phyloP scores from a whole-genome alignment of 1,140 invertebrate species.

The Campoletis sonorensis region DNA sequence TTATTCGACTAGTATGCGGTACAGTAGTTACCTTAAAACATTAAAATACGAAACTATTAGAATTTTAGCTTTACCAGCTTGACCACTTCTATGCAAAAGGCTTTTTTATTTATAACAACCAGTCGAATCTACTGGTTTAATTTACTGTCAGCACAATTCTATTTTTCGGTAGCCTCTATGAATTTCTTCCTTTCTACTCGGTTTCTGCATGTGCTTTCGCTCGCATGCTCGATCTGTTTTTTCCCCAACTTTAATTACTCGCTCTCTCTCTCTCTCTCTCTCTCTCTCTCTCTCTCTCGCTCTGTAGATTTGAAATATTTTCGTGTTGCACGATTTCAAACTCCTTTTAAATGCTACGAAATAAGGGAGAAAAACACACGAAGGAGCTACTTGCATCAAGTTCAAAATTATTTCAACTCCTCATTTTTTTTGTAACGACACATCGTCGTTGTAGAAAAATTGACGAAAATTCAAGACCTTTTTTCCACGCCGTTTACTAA shows the following conservation, averaged over 20 bases:
- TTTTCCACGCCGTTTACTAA: too few species aligned
- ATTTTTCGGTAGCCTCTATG: constrained; percentile 14
- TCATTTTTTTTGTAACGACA: too few species aligned
- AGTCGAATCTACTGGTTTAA: constrained; percentile 16
- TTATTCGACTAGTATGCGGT: too few species aligned
- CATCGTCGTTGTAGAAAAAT: too few species aligned
- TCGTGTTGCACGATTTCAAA: too few species aligned
- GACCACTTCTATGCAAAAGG: constrained; percentile 27
- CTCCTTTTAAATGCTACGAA: too few species aligned
- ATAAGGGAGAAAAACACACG: too few species aligned
- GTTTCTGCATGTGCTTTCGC: constrained; percentile 30
- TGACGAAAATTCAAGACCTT: too few species aligned
- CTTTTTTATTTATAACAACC: constrained; percentile 28
- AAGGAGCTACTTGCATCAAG: too few species aligned
- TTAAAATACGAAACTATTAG: background rate
- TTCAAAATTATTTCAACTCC: too few species aligned
- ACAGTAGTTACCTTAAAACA: too few species aligned
- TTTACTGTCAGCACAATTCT: constrained; percentile 34
- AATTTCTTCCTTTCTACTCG: background rate
- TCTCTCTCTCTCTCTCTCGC: background rate
- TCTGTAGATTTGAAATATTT: too few species aligned
- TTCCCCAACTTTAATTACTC: background rate
- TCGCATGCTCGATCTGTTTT: background rate
- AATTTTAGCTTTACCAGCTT: constrained; percentile 12
- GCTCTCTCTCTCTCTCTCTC: background rate